phyloP scores from a whole-genome alignment of 2,797 vertebrate genomes.

The Luscinia megarhynchos region DNA sequence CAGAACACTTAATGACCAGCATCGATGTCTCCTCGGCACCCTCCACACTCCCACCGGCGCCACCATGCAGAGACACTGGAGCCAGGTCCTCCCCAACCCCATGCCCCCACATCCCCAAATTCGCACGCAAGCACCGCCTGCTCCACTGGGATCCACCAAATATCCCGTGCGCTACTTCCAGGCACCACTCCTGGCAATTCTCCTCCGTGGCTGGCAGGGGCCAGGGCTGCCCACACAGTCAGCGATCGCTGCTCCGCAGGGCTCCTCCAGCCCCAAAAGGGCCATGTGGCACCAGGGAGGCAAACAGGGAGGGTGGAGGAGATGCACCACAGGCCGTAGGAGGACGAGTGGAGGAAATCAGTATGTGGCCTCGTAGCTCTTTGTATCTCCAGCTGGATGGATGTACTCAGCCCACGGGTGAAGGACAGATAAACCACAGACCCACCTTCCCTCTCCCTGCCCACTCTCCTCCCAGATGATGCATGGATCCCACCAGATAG shows the following conservation, averaged over 20 bases:
- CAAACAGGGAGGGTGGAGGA: neutral
- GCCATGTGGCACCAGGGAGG: neutral
- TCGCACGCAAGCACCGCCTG: neutral
- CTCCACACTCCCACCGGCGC: conserved; percentile 31
- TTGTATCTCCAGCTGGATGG: neutral
- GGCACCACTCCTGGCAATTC: neutral
- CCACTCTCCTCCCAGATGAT: neutral
- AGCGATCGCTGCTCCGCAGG: fast-evolving
- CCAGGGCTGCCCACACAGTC: neutral
- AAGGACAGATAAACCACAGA: neutral
- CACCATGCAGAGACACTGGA: conserved; percentile 14
- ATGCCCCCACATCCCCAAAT: fast-evolving
- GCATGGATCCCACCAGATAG: neutral
- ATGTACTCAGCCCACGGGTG: neutral
- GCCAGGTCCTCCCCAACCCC: neutral
- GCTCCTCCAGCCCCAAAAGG: neutral
- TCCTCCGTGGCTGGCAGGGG: neutral
- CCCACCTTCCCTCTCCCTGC: neutral
- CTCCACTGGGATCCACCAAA: neutral
- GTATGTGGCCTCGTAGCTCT: neutral
- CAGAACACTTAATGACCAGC: conserved; percentile 11
- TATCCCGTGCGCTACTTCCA: neutral
- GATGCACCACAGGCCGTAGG: fast-evolving
- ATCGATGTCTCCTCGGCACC: conserved; percentile 21
- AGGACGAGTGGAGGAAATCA: neutral